These are phyloP conservation scores for Leptinotarsa lineolata DNA, from an alignment of 1,140 invertebrate genomes.

Conservation along the genomic window DNA sequence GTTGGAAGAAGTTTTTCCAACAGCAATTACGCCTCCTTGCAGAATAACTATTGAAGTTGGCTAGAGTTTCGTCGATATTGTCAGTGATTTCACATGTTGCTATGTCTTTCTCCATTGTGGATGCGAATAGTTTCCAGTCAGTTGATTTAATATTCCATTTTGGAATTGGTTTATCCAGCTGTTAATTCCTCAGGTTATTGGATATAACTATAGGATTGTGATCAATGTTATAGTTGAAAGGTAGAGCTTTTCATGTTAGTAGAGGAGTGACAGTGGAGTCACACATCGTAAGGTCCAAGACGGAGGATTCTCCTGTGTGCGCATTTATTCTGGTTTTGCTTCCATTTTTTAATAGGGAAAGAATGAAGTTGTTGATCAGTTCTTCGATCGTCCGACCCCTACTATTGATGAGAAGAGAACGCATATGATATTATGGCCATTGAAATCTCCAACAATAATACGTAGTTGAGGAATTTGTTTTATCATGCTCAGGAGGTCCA, in stretches of 20 bases:
- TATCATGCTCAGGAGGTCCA: not conserved
- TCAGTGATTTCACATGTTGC: no score
- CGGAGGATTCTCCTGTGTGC: conserved; percentile 15
- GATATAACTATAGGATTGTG: conserved; percentile 6
- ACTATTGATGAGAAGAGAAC: not conserved
- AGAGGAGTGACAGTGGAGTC: conserved; percentile 11
- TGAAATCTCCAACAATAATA: conserved; percentile 12
- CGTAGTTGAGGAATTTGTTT: not conserved
- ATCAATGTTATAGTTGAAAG: not conserved
- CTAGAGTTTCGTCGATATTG: no score
- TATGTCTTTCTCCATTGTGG: no score
- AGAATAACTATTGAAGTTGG: conserved; percentile 12
- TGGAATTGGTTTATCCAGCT: not conserved
- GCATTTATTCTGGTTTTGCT: conserved; percentile 11
- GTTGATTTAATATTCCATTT: no score
- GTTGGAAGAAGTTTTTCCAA: conserved; percentile 16
- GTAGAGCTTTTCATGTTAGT: not conserved
- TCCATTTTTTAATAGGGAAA: conserved; percentile 3
- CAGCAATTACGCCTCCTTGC: not conserved
- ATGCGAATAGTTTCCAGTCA: no score
- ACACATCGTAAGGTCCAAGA: conserved; percentile 20
- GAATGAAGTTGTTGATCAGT: not conserved
- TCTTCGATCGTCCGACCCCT: not conserved
- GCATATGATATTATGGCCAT: not conserved
- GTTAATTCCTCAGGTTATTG: not conserved